Percentiles rank a stretch among this genome's conserved stretches.
Conservation (phyloP, 2,113 vertebrate species). For the crab-eating macaque (Macaca fascicularis) region DNA sequence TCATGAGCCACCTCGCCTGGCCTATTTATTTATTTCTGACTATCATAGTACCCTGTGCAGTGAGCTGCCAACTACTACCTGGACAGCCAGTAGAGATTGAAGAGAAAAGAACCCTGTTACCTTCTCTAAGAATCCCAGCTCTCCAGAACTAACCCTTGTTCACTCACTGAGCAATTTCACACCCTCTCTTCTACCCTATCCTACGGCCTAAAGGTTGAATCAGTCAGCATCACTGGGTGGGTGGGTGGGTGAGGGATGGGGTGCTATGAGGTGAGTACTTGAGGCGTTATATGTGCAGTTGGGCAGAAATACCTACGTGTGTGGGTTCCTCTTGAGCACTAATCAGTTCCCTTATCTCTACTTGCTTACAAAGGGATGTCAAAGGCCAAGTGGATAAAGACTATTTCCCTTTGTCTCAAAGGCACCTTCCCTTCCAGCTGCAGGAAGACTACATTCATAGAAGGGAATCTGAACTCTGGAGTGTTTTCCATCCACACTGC, state of each 20-base stretch:
- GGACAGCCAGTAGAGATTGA: neutral
- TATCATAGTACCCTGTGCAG: neutral
- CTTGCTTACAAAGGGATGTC: neutral
- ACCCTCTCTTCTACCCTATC: slow-evolving; percentile 1
- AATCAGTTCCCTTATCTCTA: slow-evolving; percentile 3
- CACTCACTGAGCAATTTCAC: neutral
- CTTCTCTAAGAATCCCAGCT: neutral
- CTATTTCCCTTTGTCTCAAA: slow-evolving; percentile 24
- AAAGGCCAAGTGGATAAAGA: slow-evolving; percentile 7
- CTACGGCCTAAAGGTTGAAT: neutral
- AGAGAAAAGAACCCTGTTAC: neutral
- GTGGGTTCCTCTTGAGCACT: neutral
- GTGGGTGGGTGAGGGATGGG: neutral
- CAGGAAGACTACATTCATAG: neutral
- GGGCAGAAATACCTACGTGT: neutral
- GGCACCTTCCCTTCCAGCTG: neutral
- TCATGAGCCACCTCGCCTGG: too few relatives aligned
- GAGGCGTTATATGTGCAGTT: neutral
- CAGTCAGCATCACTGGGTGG: neutral
- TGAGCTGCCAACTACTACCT: neutral
- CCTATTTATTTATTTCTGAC: slow-evolving; percentile 9
- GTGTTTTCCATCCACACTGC: neutral
- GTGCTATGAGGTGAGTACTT: neutral
- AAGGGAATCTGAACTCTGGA: neutral
- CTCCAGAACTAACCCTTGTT: neutral